phyloP scores from a whole-genome alignment of 2,888 invertebrate genomes.

The Itoplectis maculator region DNA sequence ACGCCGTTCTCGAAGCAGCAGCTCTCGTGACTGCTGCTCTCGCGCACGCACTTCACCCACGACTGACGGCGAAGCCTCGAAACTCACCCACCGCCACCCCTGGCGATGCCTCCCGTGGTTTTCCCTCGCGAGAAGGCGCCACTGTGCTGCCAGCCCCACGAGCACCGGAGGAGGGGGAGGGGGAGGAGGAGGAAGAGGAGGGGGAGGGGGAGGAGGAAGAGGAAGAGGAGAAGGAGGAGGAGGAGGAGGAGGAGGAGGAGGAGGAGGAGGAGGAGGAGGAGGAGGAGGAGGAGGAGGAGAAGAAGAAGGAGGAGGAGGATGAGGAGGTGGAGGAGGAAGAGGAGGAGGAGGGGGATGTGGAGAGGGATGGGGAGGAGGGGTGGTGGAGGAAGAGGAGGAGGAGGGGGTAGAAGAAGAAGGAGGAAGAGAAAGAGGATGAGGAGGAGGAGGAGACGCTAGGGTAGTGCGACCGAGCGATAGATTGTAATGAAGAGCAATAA shows the following conservation, averaged over 20 bases:
- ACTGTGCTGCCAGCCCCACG: conserved; percentile 63
- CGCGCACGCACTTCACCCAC: conserved; percentile 83
- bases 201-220: conserved; percentile 40
- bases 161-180: conserved; percentile 54
- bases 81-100: conserved; percentile 59
- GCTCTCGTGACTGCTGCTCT: conserved; percentile 79
- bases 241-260: conserved; percentile 31
- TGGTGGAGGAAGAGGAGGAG: conserved; percentile 39
- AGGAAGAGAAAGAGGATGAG: conserved; percentile 42
- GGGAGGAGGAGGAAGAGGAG: conserved; percentile 31
- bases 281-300: conserved; percentile 54
- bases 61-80: conserved; percentile 76
- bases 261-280: conserved; percentile 44
- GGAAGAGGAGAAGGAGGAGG: conserved; percentile 48
- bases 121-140: conserved; percentile 75
- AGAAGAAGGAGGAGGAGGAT: conserved; percentile 29
- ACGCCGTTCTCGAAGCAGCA: conserved; percentile 74
- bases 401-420: conserved; percentile 39
- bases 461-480: conserved; percentile 50
- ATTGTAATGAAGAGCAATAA: conserved; percentile 51
- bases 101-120: conserved; percentile 61
- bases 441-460: conserved; percentile 26
- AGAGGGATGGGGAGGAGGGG: conserved; percentile 54
- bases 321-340: conserved; percentile 39
- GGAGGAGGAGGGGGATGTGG: conserved; percentile 45